phyloP scores from a whole-genome alignment of 2,113 vertebrate genomes.

The Ceyx melanurus region DNA sequence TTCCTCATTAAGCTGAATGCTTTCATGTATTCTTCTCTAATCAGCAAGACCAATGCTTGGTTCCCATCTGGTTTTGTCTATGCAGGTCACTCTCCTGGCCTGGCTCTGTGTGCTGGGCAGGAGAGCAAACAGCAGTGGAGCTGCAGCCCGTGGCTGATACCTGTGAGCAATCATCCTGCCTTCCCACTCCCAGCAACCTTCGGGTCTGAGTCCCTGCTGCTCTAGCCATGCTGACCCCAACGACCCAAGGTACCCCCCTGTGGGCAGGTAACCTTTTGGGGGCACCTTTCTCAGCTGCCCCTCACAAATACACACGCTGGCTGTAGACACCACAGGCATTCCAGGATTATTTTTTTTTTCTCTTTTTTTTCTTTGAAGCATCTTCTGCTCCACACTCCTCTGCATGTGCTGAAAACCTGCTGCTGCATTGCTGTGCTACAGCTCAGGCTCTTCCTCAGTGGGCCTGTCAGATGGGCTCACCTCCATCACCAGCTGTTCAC shows the following conservation, averaged over 20 bases:
- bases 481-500: no score
- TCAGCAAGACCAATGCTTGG: not conserved
- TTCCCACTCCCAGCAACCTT: not conserved
- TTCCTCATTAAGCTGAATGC: not conserved
- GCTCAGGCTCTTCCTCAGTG: not conserved
- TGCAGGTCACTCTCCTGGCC: conserved; percentile 19
- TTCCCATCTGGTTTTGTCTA: not conserved
- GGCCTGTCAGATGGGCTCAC: rapidly evolving
- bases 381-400: no score
- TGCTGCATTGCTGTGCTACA: not conserved
- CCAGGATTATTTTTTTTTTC: no score
- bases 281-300: not conserved
- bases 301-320: not conserved
- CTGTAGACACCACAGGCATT: not conserved
- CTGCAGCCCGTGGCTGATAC: rapidly evolving
- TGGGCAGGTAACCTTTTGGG: no score
- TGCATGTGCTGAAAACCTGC: rapidly evolving
- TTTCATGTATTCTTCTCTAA: not conserved
- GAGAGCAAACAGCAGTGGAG: not conserved
- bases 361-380: not conserved
- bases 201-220: rapidly evolving
- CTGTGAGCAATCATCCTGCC: no score
- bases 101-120: not conserved
- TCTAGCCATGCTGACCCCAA: not conserved
- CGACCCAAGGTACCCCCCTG: no score